Base-by-base conservation (phyloP, 1,140 invertebrate species). In the Heliconius congener region DNA sequence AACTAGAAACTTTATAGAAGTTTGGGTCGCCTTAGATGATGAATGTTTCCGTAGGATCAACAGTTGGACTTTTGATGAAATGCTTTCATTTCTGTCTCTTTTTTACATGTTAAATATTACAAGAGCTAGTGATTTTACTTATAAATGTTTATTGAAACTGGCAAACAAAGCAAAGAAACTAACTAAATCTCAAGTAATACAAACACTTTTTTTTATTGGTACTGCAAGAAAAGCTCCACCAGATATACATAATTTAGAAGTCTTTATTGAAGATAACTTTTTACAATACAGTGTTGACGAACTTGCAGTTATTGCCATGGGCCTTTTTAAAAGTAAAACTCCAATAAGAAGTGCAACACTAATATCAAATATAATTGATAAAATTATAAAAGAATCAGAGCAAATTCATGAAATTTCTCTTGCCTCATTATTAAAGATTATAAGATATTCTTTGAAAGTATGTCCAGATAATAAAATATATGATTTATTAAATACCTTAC, bases 241-340 rank as follows among this genome's bases (percentile, higher is more conserved):
- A 78, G 93, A 95, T 80, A 94, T 95, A 87, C 96, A 96, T 83
- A 95, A 96, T 83, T 84, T 96, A 30, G 96, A 97, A 87, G 85
- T 95, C 78, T 81, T 85, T n/a, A 78, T 96, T 6, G 86, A 94
- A 60, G 83, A 93, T 9, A 83, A 89, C 70, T 84, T 96, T 55
- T 37, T 91, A 52, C 78, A 95, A 8, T 94, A 96, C 78, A 90
- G 83, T 74, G 77, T 95, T 37, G 94, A 96, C 84, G 96, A 97
- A 85, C 71, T 96, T 34, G 95, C 94, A 37, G 92, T 96, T 70
- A 86, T 96, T 57, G 90, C 95, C 1, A 95, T 96, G 92, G 95
- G 95, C 3, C 96, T 96, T 82, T 96, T 96, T 77, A 96, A 96
- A 92, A 95, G 94, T 70, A 92, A 95, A 86, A 96, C 91, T 19